These are phyloP conservation scores for Folsomia manolachei DNA, from an alignment of 2,888 invertebrate species.

Conservation along the genomic window DNA sequence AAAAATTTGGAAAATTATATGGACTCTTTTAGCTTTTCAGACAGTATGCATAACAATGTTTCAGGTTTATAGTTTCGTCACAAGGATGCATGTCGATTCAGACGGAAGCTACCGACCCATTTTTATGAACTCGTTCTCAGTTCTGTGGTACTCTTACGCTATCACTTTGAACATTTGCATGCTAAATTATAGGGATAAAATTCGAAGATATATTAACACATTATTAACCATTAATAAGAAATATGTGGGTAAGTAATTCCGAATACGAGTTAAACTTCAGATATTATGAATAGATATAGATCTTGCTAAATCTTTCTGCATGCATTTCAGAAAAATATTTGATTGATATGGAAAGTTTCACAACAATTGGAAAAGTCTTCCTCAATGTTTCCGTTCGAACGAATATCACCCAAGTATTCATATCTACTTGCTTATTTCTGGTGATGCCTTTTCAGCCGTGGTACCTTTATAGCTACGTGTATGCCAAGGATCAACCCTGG, in stretches of 20 bases:
- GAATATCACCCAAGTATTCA: conserved; percentile 27
- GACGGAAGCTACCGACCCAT: conserved; percentile 19
- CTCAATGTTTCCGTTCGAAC: conserved; percentile 30
- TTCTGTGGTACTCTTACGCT: conserved; percentile 28
- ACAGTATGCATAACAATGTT: conserved; percentile 18
- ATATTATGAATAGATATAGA: too few species aligned
- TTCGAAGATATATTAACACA: conserved; percentile 33
- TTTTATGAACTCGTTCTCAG: conserved; percentile 25
- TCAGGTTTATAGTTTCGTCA: conserved; percentile 26
- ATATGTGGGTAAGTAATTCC: conserved; percentile 2
- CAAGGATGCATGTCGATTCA: neutral
- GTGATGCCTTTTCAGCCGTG: conserved; percentile 34
- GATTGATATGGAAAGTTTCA: conserved; percentile 19
- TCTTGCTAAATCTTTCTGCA: neutral
- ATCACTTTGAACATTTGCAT: conserved; percentile 23
- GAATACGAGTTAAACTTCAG: too few species aligned
- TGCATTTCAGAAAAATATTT: conserved; percentile 22
- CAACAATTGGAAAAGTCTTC: conserved; percentile 25
- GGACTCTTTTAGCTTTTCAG: conserved; percentile 23
- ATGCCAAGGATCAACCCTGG: conserved; percentile 30
- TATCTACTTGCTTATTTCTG: conserved; percentile 24
- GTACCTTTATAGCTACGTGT: conserved; percentile 36
- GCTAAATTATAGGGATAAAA: conserved; percentile 24
- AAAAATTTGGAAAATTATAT: conserved; percentile 17
- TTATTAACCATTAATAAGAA: conserved; percentile 22